phyloP scores from a whole-genome alignment of 2,113 vertebrate genomes.

The Pelvicachromis taeniatus region DNA sequence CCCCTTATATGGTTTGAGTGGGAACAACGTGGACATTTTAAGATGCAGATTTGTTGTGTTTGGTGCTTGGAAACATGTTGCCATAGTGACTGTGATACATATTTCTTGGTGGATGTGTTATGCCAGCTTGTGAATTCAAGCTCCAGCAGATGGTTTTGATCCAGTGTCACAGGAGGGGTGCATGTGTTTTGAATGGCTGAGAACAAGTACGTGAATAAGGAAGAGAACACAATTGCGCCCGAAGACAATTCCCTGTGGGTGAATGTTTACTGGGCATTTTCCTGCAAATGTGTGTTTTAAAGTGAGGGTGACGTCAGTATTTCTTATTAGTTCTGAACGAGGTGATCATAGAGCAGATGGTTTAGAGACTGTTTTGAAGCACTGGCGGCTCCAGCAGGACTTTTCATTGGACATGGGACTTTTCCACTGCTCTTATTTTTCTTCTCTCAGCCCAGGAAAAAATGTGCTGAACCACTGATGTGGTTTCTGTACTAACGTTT shows the following conservation, averaged over 20 bases:
- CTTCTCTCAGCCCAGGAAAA: background rate
- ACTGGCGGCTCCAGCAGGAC: slow-evolving; percentile 5
- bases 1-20: background rate
- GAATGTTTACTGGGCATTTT: background rate
- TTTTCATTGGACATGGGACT: slow-evolving; percentile 20
- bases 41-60: slow-evolving; percentile 25
- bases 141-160: slow-evolving; percentile 20
- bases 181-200: background rate
- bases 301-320: background rate
- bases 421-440: slow-evolving; percentile 7
- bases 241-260: background rate
- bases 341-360: background rate
- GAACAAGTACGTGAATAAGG: background rate
- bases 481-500: background rate
- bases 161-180: background rate
- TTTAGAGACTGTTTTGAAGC: background rate
- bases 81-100: slow-evolving; percentile 19
- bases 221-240: background rate
- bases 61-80: slow-evolving; percentile 17
- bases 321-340: background rate
- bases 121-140: background rate
- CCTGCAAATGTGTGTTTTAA: background rate
- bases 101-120: background rate
- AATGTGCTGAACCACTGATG: slow-evolving; percentile 1
- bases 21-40: background rate